These are phyloP conservation scores for Strigamia crassipes DNA, from an alignment of 2,888 invertebrate species.

Conservation along the genomic window DNA sequence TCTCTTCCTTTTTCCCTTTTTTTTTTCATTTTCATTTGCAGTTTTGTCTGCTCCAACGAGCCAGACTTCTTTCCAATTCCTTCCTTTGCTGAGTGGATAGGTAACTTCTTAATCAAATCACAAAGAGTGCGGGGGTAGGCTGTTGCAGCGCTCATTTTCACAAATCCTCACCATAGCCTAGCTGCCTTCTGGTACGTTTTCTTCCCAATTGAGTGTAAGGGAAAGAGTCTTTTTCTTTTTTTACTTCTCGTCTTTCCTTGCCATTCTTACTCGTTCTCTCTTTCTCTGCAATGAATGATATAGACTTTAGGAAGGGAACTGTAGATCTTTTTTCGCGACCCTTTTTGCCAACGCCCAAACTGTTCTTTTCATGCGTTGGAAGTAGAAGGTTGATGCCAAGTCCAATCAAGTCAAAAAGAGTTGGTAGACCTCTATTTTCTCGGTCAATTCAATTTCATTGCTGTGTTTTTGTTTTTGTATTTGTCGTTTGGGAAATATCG, in stretches of 20 bases:
- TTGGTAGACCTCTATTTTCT: slow-evolving; percentile 8
- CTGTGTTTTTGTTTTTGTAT: not conserved
- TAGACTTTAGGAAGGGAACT: not conserved
- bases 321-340: slow-evolving; percentile 10
- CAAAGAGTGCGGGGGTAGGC: slow-evolving; percentile 10
- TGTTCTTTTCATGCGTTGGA: not conserved
- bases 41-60: slow-evolving; percentile 10
- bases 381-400: not conserved
- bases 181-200: slow-evolving; percentile 10
- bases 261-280: not conserved
- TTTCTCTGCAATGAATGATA: slow-evolving; percentile 4
- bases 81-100: slow-evolving; percentile 10
- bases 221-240: not conserved
- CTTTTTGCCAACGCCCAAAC: slow-evolving; percentile 4
- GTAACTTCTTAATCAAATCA: slow-evolving; percentile 10
- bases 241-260: not conserved
- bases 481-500: not conserved
- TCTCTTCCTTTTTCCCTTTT: not conserved
- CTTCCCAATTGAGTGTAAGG: slow-evolving; percentile 4
- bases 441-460: slow-evolving; percentile 2
- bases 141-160: slow-evolving; percentile 4
- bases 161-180: slow-evolving; percentile 10
- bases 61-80: slow-evolving; percentile 10
- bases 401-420: slow-evolving; percentile 10
- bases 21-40: slow-evolving; percentile 2